These are phyloP conservation scores for Papilio demoleus DNA, from an alignment of 2,888 invertebrate species.

Conservation along the genomic window DNA sequence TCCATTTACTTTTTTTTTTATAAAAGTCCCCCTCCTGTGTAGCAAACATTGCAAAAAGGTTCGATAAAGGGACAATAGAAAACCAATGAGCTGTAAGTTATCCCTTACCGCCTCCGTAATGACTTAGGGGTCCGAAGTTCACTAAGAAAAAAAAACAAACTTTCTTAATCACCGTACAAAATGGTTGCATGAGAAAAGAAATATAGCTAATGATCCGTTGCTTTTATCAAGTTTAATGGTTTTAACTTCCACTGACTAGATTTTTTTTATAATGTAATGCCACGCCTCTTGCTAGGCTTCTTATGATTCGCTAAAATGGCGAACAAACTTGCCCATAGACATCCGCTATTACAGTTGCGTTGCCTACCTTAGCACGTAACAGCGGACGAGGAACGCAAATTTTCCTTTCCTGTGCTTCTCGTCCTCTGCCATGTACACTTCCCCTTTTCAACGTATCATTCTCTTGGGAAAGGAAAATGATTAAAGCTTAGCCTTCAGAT, in stretches of 20 bases:
- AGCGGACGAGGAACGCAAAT: too few relatives aligned
- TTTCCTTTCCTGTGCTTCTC: too few relatives aligned
- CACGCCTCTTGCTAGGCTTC: too few relatives aligned
- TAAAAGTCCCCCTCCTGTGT: slow-evolving; percentile 36
- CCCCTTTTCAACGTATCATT: too few relatives aligned
- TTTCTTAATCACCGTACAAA: slow-evolving; percentile 46
- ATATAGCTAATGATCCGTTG: slow-evolving; percentile 40
- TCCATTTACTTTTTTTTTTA: slow-evolving; percentile 24
- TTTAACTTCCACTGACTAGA: not conserved
- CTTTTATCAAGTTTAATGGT: not conserved
- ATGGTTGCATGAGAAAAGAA: slow-evolving; percentile 43
- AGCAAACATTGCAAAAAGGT: slow-evolving; percentile 55
- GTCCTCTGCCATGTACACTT: too few relatives aligned
- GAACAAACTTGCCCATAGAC: too few relatives aligned
- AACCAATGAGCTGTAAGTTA: slow-evolving; percentile 74
- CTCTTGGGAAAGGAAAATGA: too few relatives aligned
- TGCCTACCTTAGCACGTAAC: too few relatives aligned
- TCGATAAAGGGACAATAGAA: slow-evolving; percentile 70
- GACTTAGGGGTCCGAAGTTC: slow-evolving; percentile 44
- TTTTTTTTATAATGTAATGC: too few relatives aligned
- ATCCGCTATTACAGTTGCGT: too few relatives aligned
- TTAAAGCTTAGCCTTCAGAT: too few relatives aligned
- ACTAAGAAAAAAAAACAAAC: slow-evolving; percentile 45
- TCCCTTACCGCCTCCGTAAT: slow-evolving; percentile 63
- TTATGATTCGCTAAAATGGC: too few relatives aligned